Evolutionary conservation across 2,888 invertebrate genomes (phyloP), one percentile per base, ranked within the genome.

Genomic region (Sceliomorpha sp.): DNA sequence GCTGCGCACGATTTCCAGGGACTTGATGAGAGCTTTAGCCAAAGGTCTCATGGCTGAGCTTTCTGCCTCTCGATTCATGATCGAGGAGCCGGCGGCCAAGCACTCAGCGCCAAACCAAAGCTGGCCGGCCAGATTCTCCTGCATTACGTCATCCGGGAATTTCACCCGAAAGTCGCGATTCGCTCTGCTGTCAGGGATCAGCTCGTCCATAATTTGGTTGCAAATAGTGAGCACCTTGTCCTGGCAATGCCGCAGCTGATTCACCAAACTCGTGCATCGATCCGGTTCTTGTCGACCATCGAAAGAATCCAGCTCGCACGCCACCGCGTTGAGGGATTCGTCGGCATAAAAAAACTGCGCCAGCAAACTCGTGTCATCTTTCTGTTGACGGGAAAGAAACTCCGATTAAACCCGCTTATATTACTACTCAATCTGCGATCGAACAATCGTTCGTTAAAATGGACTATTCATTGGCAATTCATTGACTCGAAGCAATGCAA

Each of bases 71-170:
- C 98, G 93, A 88, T 99, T 98, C 94, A 99, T 95, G 77, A 99
- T 99, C 50, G 98, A 98, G 0, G 98, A 98, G 32, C 99, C 99
- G 17, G 99, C 99, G 15, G 99, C 98, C 76, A 99, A 90, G 87
- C 99, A 99, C 94, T 99, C 99, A 59, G 99, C 99, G 10, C 99
- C 99, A 89, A 99, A 99, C 99, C 99, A 99, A 36, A 99, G 91
- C 89, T 99, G 99, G 0, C 99, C 99, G 29, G 98, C 98, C 68
- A 99, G 90, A 89, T 98, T 98, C 88, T 99, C 99, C 88, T 98
- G 98, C 75, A 99, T 92, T 7, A 99, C 98, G 88, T 99, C 99
- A 87, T 99, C 99, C 0, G 99, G 99, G 85, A 99, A 99, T 90
- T 99, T 99, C 59, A 97, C 98, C 40, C 99, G 92, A 89, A 98